These are phyloP conservation scores for Enteromius viviparus DNA, from an alignment of 2,797 vertebrate species.

Conservation along the genomic window DNA sequence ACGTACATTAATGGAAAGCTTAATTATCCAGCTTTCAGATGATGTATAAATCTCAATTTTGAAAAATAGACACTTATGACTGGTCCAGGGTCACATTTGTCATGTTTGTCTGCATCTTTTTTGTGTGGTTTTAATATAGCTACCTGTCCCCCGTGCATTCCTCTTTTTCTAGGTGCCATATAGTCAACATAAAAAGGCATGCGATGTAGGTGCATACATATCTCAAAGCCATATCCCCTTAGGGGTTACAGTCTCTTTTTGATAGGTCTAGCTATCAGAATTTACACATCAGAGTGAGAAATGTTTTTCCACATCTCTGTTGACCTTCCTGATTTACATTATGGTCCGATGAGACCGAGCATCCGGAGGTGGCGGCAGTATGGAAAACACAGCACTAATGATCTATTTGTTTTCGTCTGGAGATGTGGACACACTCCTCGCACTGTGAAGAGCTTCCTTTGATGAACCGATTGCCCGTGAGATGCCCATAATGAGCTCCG, in stretches of 20 bases:
- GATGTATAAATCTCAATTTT: too few relatives aligned
- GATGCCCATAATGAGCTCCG: slow-evolving; percentile 23
- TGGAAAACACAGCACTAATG: slow-evolving; percentile 49
- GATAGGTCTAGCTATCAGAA: slow-evolving; percentile 22
- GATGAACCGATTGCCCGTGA: slow-evolving; percentile 39
- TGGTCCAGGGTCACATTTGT: too few relatives aligned
- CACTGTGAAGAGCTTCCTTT: slow-evolving; percentile 46
- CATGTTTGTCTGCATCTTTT: background rate
- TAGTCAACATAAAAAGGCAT: slow-evolving; percentile 22
- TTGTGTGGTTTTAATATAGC: background rate
- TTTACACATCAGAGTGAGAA: slow-evolving; percentile 15
- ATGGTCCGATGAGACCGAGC: slow-evolving; percentile 30
- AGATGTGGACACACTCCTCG: slow-evolving; percentile 24
- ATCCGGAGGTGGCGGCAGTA: background rate
- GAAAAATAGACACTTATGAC: too few relatives aligned
- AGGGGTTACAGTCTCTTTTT: slow-evolving; percentile 31
- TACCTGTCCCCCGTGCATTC: slow-evolving; percentile 15
- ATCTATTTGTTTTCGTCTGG: slow-evolving; percentile 54
- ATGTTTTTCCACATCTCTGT: slow-evolving; percentile 24
- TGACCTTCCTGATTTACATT: slow-evolving; percentile 40
- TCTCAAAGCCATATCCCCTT: slow-evolving; percentile 25
- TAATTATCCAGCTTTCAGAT: too few relatives aligned
- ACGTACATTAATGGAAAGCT: too few relatives aligned
- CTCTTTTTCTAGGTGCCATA: slow-evolving; percentile 5
- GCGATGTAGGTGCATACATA: slow-evolving; percentile 1